These are phyloP conservation scores for Centropus bengalensis DNA, from an alignment of 2,113 vertebrate genomes.

Conservation along the genomic window DNA sequence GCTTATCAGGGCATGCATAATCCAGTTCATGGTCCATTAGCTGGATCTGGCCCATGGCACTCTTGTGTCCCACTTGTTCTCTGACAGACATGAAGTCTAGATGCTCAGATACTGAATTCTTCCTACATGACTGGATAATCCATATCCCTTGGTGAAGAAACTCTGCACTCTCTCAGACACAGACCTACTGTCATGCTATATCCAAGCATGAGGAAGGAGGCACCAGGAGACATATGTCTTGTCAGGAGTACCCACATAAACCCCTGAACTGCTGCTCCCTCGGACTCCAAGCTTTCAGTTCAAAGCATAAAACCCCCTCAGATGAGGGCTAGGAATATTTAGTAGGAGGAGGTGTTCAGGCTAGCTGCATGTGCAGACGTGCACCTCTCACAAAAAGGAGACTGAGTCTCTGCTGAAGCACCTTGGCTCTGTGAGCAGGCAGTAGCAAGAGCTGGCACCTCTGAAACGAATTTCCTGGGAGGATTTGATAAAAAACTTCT, in stretches of 20 bases:
- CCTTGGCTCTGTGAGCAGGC: neutral
- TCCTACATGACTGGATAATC: neutral
- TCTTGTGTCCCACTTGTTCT: neutral
- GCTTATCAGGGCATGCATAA: slow-evolving; percentile 8
- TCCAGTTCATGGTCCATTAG: slow-evolving; percentile 9
- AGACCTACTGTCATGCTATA: neutral
- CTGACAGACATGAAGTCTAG: neutral
- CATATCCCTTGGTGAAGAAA: neutral
- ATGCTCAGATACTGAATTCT: neutral
- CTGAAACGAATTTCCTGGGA: slow-evolving; percentile 29
- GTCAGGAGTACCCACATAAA: neutral
- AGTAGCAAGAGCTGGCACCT: neutral
- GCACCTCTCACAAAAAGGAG: neutral
- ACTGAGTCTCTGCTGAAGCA: neutral
- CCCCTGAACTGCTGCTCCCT: neutral
- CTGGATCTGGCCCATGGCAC: neutral
- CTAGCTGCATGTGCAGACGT: neutral
- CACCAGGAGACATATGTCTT: neutral
- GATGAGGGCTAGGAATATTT: neutral
- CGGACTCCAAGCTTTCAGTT: neutral
- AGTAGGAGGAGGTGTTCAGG: neutral
- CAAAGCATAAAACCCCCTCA: neutral
- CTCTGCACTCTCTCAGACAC: neutral
- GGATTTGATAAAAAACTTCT: neutral
- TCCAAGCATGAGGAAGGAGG: neutral